Base-by-base conservation (phyloP, 1,140 invertebrate species). In the Chrysomallon squamiferum region DNA sequence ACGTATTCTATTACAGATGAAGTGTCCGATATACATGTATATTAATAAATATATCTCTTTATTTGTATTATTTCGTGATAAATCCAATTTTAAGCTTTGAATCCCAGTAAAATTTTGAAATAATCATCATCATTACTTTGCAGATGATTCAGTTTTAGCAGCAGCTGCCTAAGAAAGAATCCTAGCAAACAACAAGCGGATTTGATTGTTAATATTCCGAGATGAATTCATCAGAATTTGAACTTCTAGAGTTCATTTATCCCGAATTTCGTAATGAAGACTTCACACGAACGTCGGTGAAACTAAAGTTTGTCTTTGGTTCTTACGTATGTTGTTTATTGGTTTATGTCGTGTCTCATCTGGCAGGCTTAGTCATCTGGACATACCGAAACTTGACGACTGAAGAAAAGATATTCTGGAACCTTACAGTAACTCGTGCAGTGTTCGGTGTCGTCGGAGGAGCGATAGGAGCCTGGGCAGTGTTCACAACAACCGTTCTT, bases 391-490 rank as follows among this genome's bases (percentile, higher is more conserved):
- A 56, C 25, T 52, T 82, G n/a, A 62, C 65, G n/a, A 61, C 49
- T 18, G 82, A 83, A 68, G 79, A 82, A 52, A 74, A 77, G 63
- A 69, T 81, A 15, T 83, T 83, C 62, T 79, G 80, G 78, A 72
- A 78, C 50, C 59, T 84, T 32, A 75, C 82, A 3, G 65, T 84
- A 0, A 75, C 78, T 15, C 59, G 82, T 18, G 79, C 67, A 0
- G 62, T 74, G 7, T 84, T 75, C 60, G 82, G 82, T 5, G 61
- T 80, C 45, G 75, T 80, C 61, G 73, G 74, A 20, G 76, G 69
- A 11, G 35, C 73, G 4, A 43, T 79, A 13, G 79, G 77, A 6
- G 38, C 66, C 0, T 81, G 77, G 73, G 75, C 76, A 1, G 66
- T 78, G 25, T 80, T 78, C 57, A 60, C 73, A 9, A 72, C 74